Base-by-base conservation (phyloP, 2,113 vertebrate species). In the Calonectris borealis region DNA sequence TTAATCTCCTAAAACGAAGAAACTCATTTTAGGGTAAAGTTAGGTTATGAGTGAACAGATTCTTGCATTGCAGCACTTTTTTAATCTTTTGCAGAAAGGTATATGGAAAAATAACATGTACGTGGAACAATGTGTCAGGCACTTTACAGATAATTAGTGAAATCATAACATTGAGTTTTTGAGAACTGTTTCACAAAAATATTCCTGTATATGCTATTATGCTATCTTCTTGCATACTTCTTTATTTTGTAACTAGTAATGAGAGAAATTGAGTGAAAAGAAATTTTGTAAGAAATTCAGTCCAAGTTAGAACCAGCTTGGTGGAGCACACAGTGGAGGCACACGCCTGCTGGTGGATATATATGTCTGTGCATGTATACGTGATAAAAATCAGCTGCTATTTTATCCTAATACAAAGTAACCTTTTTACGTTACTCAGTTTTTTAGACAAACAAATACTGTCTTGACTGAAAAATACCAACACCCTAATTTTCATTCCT, bases 221-320 rank as follows among this genome's bases (percentile, higher is more conserved):
- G 42, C 21, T 70, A 5, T 46, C 7, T 66, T 80, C 27, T 80
- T 0, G 0, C 48, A 26, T 66, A 44, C 6, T 44, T 60, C 61
- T 72, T 71, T 66, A 18, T 66, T 80, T 94, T 93, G 31, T 44
- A 83, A 71, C n/a, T 65, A 52, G 21, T 71, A 58, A 52, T 75
- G 36, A 82, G 57, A 91, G 21, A 65, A 55, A 60, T 6, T 18
- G 40, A 84, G n/a, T 24, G 57, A 65, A 82, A 82, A 68, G 9
- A 81, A 54, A 52, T 69, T 84, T 72, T 86, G 49, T 16, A 76
- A 79, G 27, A 76, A 94, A 87, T 72, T 70, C 34, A 73, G 34
- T 93, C 29, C 31, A 36, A 42, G 3, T 55, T 86, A 46, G 62
- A 89, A 84, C 31, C 31, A 20, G 3, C n/a, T 69, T 77, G 57